phyloP scores from a whole-genome alignment of 2,113 vertebrate genomes.

The Oncorhynchus kisutch region DNA sequence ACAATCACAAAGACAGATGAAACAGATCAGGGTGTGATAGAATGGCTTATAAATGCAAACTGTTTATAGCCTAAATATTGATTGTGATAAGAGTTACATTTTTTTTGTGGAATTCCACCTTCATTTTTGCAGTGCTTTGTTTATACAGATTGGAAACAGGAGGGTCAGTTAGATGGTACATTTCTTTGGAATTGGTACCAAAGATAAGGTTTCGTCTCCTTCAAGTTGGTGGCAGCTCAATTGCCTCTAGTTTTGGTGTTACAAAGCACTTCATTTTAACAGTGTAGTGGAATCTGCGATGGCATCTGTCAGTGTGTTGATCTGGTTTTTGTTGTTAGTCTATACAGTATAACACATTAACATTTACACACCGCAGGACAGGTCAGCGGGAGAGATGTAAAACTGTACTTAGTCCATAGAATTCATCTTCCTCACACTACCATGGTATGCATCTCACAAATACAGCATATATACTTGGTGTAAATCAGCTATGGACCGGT shows the following conservation, averaged over 20 bases:
- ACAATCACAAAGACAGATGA: conserved; percentile 4
- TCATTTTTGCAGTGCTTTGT: no score
- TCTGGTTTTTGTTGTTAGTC: not conserved
- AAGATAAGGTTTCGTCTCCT: not conserved
- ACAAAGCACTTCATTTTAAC: no score
- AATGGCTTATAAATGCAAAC: not conserved
- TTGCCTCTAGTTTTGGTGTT: no score
- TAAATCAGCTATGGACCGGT: not conserved
- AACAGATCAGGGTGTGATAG: conserved; percentile 13
- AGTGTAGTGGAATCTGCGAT: conserved; percentile 22
- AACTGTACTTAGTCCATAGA: conserved; percentile 15
- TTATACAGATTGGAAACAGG: no score
- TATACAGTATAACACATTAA: not conserved
- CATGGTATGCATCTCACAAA: conserved; percentile 7
- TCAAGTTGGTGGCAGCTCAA: not conserved
- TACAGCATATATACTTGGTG: conserved; percentile 2
- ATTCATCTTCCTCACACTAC: not conserved
- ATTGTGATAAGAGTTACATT: conserved; percentile 6
- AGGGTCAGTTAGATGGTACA: not conserved
- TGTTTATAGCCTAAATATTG: not conserved
- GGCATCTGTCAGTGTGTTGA: not conserved
- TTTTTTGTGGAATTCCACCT: no score
- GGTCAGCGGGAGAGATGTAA: not conserved
- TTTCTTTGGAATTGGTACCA: no score
- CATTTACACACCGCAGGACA: conserved; percentile 3